These are phyloP conservation scores for Petrosia ficiformis DNA, from an alignment of 37 sponge, comb jelly and placozoan genomes.

Conservation along the genomic window DNA sequence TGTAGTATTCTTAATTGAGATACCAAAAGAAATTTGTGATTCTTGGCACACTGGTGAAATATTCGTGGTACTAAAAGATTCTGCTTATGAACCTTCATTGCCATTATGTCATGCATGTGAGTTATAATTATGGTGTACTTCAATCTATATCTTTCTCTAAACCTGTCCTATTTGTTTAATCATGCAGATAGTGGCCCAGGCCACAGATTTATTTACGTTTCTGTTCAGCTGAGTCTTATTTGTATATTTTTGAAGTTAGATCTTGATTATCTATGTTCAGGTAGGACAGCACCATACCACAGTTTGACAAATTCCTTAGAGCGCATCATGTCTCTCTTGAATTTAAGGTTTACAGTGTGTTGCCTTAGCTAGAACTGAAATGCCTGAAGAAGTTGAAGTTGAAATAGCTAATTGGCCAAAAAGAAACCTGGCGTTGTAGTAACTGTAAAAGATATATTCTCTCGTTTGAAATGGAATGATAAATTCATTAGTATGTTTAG, in stretches of 20 bases:
- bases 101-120: slow-evolving; percentile 57
- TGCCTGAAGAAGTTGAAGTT: neutral
- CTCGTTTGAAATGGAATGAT: no score
- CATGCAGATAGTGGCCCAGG: slow-evolving; percentile 63
- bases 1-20: slow-evolving; percentile 38
- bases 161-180: slow-evolving; percentile 25
- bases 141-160: neutral
- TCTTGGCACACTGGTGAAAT: slow-evolving; percentile 45
- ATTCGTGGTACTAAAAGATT: slow-evolving; percentile 35
- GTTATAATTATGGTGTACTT: neutral
- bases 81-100: slow-evolving; percentile 44
- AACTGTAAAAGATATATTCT: no score
- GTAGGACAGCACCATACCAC: neutral
- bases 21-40: slow-evolving; percentile 31
- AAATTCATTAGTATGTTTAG: no score
- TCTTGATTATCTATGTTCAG: neutral
- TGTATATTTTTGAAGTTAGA: neutral
- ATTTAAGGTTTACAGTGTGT: neutral
- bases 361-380: neutral
- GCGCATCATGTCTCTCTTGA: neutral
- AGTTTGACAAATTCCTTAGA: neutral
- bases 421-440: no score
- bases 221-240: neutral
- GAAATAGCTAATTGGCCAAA: neutral
- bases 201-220: slow-evolving; percentile 29